Evolutionary conservation across 1,140 invertebrate genomes (phyloP).

Genomic region (Coelopa frigida): DNA sequence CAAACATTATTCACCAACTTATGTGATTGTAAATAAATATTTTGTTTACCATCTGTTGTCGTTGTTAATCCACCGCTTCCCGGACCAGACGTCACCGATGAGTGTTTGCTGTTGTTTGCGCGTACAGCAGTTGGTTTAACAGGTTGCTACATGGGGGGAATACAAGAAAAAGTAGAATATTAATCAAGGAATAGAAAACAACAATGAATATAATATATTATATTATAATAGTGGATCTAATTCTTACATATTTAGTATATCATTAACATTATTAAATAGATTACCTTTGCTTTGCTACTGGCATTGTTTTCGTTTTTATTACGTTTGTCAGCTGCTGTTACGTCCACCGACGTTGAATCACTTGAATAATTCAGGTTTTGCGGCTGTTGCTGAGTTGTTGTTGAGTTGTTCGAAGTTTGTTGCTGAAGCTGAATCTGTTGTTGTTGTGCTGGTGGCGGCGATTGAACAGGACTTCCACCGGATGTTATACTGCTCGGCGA

Average conservation of each 20-base stretch:
- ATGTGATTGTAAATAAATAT: neutral
- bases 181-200: neutral
- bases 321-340: constrained; percentile 64
- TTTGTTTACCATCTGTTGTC: constrained; percentile 30
- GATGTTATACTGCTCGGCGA: constrained; percentile 78
- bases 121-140: constrained; percentile 68
- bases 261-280: neutral
- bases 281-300: constrained; percentile 39
- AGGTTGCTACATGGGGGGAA: constrained; percentile 46
- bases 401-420: constrained; percentile 21
- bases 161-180: constrained; percentile 7
- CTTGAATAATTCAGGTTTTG: constrained; percentile 62
- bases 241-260: no score
- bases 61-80: no score
- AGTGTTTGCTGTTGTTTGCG: constrained; percentile 51
- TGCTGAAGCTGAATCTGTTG: constrained; percentile 14
- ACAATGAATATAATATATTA: no score
- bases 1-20: neutral
- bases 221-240: no score
- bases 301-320: constrained; percentile 48
- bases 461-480: constrained; percentile 47
- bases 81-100: no score
- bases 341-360: constrained; percentile 59
- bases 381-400: constrained; percentile 18
- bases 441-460: constrained; percentile 46